phyloP scores from a whole-genome alignment of 1,140 invertebrate species.

The Theocolax elegans region DNA sequence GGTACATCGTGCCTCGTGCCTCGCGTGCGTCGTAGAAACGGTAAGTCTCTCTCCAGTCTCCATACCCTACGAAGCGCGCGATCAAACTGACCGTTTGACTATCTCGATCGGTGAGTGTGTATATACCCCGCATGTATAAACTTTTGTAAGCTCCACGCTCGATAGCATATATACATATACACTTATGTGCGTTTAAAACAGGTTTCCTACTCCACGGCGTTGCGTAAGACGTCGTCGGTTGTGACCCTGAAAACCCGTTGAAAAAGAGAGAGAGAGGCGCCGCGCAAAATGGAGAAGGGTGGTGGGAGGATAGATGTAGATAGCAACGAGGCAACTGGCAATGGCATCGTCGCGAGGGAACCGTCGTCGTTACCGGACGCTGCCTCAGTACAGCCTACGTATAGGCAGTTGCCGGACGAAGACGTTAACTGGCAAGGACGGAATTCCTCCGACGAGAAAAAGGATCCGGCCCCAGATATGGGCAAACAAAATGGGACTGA shows the following conservation, averaged over 20 bases:
- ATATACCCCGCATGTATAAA: too few species aligned
- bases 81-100: too few species aligned
- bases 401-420: constrained; percentile 71
- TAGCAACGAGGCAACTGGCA: constrained; percentile 45
- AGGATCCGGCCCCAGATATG: constrained; percentile 47
- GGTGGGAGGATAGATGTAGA: constrained; percentile 50
- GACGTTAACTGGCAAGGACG: constrained; percentile 55
- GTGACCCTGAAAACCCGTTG: constrained; percentile 11
- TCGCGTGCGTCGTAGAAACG: too few species aligned
- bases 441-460: constrained; percentile 23
- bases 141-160: too few species aligned
- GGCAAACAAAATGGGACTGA: constrained; percentile 61
- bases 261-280: constrained; percentile 2
- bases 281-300: constrained; percentile 45
- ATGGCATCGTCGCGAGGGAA: constrained; percentile 42
- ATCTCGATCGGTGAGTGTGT: too few species aligned
- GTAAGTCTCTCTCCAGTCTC: too few species aligned
- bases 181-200: too few species aligned
- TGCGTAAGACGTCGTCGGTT: constrained; percentile 13
- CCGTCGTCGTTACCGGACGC: neutral
- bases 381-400: constrained; percentile 59
- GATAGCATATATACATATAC: too few species aligned
- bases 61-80: too few species aligned
- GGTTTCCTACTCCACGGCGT: constrained; percentile 14
- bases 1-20: too few species aligned